These are phyloP conservation scores for Bursaphelenchus okinawaensis DNA, from an alignment of 2,888 invertebrate species.

Conservation along the genomic window DNA sequence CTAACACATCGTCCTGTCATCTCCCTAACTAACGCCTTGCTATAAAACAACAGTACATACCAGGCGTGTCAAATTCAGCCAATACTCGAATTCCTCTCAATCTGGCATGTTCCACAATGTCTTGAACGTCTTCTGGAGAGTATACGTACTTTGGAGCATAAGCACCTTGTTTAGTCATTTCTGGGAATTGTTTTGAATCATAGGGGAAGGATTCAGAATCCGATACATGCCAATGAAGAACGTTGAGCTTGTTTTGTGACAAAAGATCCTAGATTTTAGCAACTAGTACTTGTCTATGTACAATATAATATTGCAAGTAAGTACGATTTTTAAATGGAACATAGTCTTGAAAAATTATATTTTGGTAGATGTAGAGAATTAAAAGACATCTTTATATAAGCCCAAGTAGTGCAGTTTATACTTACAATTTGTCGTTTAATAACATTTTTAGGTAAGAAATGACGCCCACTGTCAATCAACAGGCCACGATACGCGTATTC, in stretches of 20 bases:
- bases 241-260: slow-evolving; percentile 75
- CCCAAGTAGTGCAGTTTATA: slow-evolving; percentile 36
- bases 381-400: slow-evolving; percentile 77
- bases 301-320: no score
- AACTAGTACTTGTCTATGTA: no score
- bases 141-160: slow-evolving; percentile 47
- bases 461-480: slow-evolving; percentile 79
- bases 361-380: slow-evolving; percentile 91
- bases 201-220: slow-evolving; percentile 90
- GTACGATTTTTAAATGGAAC: no score
- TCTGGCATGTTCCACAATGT: slow-evolving; percentile 73
- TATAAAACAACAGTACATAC: no score
- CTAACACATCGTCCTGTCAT: no score
- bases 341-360: slow-evolving; percentile 84
- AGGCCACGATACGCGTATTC: slow-evolving; percentile 76
- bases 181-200: slow-evolving; percentile 72
- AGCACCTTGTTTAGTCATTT: slow-evolving; percentile 63
- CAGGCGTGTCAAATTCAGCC: slow-evolving; percentile 76
- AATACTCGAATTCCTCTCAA: slow-evolving; percentile 78
- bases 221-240: slow-evolving; percentile 87
- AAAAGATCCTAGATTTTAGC: slow-evolving; percentile 36
- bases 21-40: no score
- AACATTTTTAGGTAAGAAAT: slow-evolving; percentile 8
- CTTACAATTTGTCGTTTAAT: slow-evolving; percentile 19
- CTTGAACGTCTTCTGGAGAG: slow-evolving; percentile 63